Base-by-base conservation (phyloP, 2,797 vertebrate genomes). In the Lateolabrax maculatus region DNA sequence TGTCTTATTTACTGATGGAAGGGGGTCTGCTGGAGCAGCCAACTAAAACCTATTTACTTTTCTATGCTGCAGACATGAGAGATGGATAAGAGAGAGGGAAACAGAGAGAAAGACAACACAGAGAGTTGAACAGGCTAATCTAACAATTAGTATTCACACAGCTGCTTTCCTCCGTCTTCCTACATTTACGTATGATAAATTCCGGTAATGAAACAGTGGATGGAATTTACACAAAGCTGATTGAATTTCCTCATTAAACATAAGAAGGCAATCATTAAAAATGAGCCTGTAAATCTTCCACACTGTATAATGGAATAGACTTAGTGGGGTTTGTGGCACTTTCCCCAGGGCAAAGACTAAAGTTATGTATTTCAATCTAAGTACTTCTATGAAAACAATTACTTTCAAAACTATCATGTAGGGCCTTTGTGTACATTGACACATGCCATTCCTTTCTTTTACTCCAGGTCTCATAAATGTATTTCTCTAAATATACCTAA, bases 191-290 rank as follows among this genome's bases (percentile, higher is more conserved):
- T 87, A 71, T 76, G 70, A 84, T 70, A 84, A 79, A 86, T 78
- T 69, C 63, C 23, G 4, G 74, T 81, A 85, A 91, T 90, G 87
- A 88, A 90, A 89, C 80, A 77, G 75, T 58, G 73, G 71, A 76
- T 80, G 71, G 60, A 85, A 89, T 88, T 90, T 86, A 90, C 89
- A 89, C 90, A 88, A 85, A 84, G 77, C 73, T 79, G 87, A 91
- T 88, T 91, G 82, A 86, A 89, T 87, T 86, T 82, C 52, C 71
- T 83, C 74, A 81, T 89, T 89, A 90, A 83, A 89, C 67, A 82
- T 49, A 72, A 76, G 78, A 76, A 79, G 77, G 79, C 39, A 71
- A 83, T 81, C 81, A 82, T 80, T 80, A 84, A 81, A 84, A 79
- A 79, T 58, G 64, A 81, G 81, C 73, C 49, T 44, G 77, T 44